Evolutionary conservation across 2,113 vertebrate genomes (phyloP), one percentile per base, ranked within the genome.

Genomic region (Parus major): DNA sequence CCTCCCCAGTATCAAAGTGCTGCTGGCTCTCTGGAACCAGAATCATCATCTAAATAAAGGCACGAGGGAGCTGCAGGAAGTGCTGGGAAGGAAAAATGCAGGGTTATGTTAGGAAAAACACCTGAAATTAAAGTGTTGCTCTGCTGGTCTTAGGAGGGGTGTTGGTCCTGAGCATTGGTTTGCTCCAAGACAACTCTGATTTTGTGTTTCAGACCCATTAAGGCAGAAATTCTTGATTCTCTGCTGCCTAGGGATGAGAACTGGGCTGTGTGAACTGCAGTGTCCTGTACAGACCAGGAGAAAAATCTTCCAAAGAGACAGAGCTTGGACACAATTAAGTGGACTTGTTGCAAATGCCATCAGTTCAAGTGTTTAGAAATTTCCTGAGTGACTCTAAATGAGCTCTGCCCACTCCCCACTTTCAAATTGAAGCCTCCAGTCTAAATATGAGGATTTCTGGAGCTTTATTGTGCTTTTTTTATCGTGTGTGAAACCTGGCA

Each of bases 41-140:
- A 63, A 17, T 65, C 15, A 83, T 11, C 39, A 12, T 21, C 76
- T 95, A 90, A 95, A 92, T 92, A 92, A 81, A 95, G 90, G 18
- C n/a, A 71, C n/a, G 5, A 35, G 57, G 4, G 44, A 64, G 28
- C 79, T 71, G 86, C 33, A 63, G 47, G 29, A 10, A 13, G 55
- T 7, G 59, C 20, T 24, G 55, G 88, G 46, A 61, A 31, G 5
- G 4, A 22, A 63, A 63, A 46, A 27, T 14, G 36, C 47, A 42
- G 25, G 5, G 0, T 29, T 29, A 0, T 7, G 1, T 44, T 23
- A 22, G 49, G 39, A 28, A 53, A 68, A 85, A 52, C 15, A 3
- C 28, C 75, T 57, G 4, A 44, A 88, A 57, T 65, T 11, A 0
- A 68, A 68, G 50, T 2, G 1, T 4, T 52, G 5, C 39, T 66